A percentile compares a stretch with the other conserved stretches of the same genome.
Evolutionary conservation across 1,140 invertebrate species (phyloP).

Genomic region (Cherax quadricarinatus): DNA sequence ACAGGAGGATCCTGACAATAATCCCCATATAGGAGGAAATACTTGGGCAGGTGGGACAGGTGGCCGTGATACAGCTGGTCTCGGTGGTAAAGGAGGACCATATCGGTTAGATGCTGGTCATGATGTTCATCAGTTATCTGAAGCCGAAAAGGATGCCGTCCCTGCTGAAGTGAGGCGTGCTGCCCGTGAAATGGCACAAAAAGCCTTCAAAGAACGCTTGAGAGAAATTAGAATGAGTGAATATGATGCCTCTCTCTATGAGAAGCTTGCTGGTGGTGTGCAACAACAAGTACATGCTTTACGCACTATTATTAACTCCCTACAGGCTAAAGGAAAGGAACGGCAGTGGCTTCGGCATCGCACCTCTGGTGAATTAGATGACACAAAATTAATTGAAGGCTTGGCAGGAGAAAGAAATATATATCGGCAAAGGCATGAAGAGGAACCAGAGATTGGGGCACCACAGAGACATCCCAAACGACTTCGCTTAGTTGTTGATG

Average conservation of each 20-base stretch:
- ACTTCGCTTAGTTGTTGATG: constrained; percentile 92
- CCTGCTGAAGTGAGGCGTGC: constrained; percentile 92
- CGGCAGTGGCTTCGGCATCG: constrained; percentile 94
- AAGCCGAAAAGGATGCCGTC: constrained; percentile 92
- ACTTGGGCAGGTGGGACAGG: constrained; percentile 97
- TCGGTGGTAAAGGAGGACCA: constrained; percentile 94
- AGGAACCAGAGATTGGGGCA: constrained; percentile 89
- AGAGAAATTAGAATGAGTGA: constrained; percentile 96
- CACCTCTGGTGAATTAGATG: constrained; percentile 96
- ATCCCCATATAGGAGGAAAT: constrained; percentile 96
- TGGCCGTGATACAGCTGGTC: constrained; percentile 91
- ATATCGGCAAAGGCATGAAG: constrained; percentile 88
- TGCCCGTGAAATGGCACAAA: constrained; percentile 93
- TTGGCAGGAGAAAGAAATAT: constrained; percentile 94
- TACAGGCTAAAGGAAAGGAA: constrained; percentile 95
- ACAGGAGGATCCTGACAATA: constrained; percentile 90
- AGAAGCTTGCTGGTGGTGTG: constrained; percentile 87
- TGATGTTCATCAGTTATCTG: constrained; percentile 83
- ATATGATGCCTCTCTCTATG: constrained; percentile 93
- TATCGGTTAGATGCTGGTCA: constrained; percentile 95
- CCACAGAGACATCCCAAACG: constrained; percentile 92
- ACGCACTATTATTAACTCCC: constrained; percentile 81
- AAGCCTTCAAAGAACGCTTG: constrained; percentile 91
- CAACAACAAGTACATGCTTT: constrained; percentile 80
- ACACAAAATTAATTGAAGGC: constrained; percentile 96